Percentiles rank a stretch among this genome's conserved stretches.
phyloP scores from a whole-genome alignment of 2,113 vertebrate genomes.

The Aspiorhynchus laticeps region DNA sequence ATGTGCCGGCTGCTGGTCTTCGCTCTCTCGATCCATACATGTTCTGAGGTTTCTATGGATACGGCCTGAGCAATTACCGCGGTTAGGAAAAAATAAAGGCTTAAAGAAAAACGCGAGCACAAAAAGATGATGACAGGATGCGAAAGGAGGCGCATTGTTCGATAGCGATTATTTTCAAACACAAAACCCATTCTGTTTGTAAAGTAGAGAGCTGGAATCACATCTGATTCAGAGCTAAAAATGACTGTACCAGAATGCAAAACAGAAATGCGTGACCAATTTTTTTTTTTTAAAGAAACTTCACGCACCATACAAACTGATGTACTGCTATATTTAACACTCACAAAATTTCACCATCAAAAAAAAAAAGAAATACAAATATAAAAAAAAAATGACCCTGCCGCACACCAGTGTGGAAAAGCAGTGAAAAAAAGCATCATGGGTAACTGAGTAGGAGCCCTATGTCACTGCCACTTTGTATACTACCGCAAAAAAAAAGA shows the following conservation, averaged over 20 bases:
- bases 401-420: too few species aligned
- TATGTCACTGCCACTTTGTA: not conserved
- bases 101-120: constrained; percentile 2
- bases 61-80: constrained; percentile 33
- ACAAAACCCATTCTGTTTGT: constrained; percentile 1
- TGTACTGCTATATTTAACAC: not conserved
- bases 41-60: constrained; percentile 58
- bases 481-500: not conserved
- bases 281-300: too few species aligned
- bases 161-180: constrained; percentile 31
- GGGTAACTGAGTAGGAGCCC: not conserved
- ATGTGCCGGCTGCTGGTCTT: constrained; percentile 23
- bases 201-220: constrained; percentile 8
- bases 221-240: not conserved
- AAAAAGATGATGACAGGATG: constrained; percentile 27
- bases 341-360: not conserved
- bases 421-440: not conserved
- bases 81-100: constrained; percentile 5
- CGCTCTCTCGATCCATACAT: constrained; percentile 36
- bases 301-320: not conserved
- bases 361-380: not conserved
- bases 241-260: not conserved
- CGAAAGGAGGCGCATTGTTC: constrained; percentile 5
- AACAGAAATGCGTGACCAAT: not conserved
- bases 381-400: not conserved